Evolutionary conservation across 2,113 vertebrate genomes (phyloP).

Genomic region (Merops nubicus): DNA sequence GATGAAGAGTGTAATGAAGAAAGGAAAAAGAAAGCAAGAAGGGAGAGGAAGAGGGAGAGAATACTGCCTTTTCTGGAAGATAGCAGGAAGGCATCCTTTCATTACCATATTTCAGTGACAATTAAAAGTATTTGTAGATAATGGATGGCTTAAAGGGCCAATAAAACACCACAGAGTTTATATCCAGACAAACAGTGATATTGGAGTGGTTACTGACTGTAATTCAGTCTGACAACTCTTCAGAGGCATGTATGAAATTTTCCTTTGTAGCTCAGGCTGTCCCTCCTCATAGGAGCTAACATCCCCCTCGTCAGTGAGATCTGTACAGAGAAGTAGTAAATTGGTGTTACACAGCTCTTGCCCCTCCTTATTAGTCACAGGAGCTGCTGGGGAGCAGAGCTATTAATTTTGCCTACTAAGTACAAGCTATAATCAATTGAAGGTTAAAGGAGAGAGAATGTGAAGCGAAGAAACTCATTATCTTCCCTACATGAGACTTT

Average conservation of each 20-base stretch:
- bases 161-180: neutral
- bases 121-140: neutral
- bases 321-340: neutral
- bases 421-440: neutral
- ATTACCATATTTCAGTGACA: neutral
- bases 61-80: slow-evolving; percentile 25
- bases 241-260: neutral
- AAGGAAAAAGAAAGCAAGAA: neutral
- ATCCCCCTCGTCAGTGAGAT: neutral
- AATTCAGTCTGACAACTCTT: neutral
- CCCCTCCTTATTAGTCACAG: neutral
- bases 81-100: slow-evolving; percentile 7
- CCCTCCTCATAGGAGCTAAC: neutral
- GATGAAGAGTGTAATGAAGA: too few relatives aligned
- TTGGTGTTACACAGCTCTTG: neutral
- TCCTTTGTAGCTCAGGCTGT: neutral
- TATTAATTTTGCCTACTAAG: slow-evolving; percentile 26
- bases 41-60: neutral
- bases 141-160: neutral
- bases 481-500: neutral
- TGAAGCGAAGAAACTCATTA: neutral
- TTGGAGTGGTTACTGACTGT: neutral
- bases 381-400: neutral
- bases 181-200: neutral
- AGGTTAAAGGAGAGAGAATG: neutral